Evolutionary conservation across 2,888 invertebrate species (phyloP), one percentile per base, ranked within the genome.

Genomic region (Cephonodes hylas): DNA sequence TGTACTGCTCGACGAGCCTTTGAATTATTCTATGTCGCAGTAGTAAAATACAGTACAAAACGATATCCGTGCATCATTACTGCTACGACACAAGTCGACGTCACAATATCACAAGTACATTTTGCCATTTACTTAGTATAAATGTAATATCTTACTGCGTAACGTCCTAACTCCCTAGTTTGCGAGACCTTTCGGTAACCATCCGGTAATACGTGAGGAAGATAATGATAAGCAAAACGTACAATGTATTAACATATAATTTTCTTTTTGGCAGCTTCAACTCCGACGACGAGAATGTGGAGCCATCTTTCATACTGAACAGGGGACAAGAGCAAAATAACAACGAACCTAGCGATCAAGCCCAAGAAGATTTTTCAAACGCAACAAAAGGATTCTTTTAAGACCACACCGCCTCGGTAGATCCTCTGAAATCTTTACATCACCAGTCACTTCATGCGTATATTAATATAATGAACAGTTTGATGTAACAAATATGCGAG

Each of bases 281-380:
- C 67, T 78, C 74, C 59, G 85, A 86, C 1, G 90, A 90, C 56
- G 91, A 90, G 66, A 84, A 83, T 59, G 85, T 89, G 8, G 88
- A 89, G 65, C 90, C 91, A 18, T 84, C 84, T 5, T 85, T 88
- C 65, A 83, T 86, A 53, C 68, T 89, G 69, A 84, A 76, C 64
- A 77, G 83, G 44, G 85, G 86, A 59, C 77, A 83, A 64, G 87
- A 89, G 67, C 85, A 85, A 62, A 88, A 88, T 68, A 89, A 88
- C 64, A 89, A 88, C 66, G 74, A 80, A 66, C 74, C 80, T 66
- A 76, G 70, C 66, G 83, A 83, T 62, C 73, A 70, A 58, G 81
- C 85, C 42, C 74, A 68, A 27, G 80, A 84, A 57, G 75, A 76
- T 25, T 62, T 65, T 7, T 67, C 66, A 63, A 69, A 75, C 34